Evolutionary conservation across 2,797 vertebrate genomes (phyloP).

Genomic region (Sebastes diaconus): DNA sequence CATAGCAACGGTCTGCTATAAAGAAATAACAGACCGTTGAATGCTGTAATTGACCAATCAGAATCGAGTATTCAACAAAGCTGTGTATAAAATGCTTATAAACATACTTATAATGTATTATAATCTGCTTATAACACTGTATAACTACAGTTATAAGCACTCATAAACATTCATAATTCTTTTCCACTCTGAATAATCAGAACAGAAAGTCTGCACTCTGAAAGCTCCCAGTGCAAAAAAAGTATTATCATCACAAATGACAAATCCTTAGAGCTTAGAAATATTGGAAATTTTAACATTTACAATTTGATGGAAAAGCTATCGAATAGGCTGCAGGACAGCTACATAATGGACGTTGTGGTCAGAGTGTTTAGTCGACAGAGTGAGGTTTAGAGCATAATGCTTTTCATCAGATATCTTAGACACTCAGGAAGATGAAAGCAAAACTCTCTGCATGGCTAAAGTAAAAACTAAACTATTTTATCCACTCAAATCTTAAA

Average conservation of each 20-base stretch:
- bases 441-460: not conserved
- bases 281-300: not conserved
- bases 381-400: not conserved
- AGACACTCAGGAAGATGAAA: not conserved
- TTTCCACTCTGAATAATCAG: not conserved
- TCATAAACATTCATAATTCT: too few relatives aligned
- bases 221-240: not conserved
- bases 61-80: too few relatives aligned
- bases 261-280: not conserved
- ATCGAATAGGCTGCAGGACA: not conserved
- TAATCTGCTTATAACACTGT: too few relatives aligned
- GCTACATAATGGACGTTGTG: not conserved
- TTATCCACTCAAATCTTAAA: not conserved
- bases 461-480: not conserved
- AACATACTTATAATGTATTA: too few relatives aligned
- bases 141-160: too few relatives aligned
- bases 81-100: too few relatives aligned
- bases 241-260: not conserved
- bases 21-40: too few relatives aligned
- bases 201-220: not conserved
- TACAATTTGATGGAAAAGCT: not conserved
- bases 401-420: not conserved
- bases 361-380: not conserved
- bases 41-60: too few relatives aligned
- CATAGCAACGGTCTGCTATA: too few relatives aligned